Conservation (phyloP, 2,113 vertebrate genomes). For the Solea solea region DNA sequence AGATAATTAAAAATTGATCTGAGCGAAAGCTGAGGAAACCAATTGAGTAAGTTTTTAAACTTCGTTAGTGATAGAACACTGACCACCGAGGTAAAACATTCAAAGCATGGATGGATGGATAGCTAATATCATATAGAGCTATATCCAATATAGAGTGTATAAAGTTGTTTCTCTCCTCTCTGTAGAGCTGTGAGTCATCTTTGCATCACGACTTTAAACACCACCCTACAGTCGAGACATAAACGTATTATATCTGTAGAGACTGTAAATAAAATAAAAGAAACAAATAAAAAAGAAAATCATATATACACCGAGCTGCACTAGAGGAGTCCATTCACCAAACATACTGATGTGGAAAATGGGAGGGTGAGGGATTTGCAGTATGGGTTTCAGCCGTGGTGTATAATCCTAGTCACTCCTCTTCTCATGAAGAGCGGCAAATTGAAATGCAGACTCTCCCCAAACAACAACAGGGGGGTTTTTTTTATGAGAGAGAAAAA, state of each 20-base stretch:
- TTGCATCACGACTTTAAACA: not conserved
- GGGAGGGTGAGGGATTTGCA: slow-evolving; percentile 38
- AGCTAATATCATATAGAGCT: too few relatives aligned
- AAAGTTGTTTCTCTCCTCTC: not conserved
- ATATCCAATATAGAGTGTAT: not conserved
- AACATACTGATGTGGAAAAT: slow-evolving; percentile 58
- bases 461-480: not conserved
- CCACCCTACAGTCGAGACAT: not conserved
- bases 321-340: slow-evolving; percentile 11
- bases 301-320: slow-evolving; percentile 11
- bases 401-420: slow-evolving; percentile 16
- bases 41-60: too few relatives aligned
- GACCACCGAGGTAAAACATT: too few relatives aligned
- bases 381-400: not conserved
- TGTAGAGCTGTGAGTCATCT: slow-evolving; percentile 21
- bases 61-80: too few relatives aligned
- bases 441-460: slow-evolving; percentile 14
- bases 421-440: slow-evolving; percentile 17
- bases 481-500: not conserved
- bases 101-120: too few relatives aligned
- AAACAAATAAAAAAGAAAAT: not conserved
- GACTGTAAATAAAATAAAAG: slow-evolving; percentile 29
- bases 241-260: slow-evolving; percentile 9
- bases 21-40: too few relatives aligned
- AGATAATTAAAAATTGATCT: too few relatives aligned